phyloP scores from a whole-genome alignment of 1,140 invertebrate species.

The Limonius californicus region DNA sequence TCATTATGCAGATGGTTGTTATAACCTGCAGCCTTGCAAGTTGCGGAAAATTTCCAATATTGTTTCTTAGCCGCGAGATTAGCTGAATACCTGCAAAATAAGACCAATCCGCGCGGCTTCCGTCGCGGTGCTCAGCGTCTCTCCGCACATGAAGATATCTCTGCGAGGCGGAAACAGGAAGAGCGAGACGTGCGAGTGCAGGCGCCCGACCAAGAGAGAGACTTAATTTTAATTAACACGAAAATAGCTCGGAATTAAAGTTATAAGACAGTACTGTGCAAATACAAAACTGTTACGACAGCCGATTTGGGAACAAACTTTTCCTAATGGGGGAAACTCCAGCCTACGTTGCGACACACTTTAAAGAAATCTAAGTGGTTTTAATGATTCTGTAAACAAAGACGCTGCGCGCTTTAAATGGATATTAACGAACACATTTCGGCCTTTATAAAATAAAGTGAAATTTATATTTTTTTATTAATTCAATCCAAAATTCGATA shows the following conservation, averaged over 20 bases:
- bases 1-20: no score
- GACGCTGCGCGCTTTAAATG: no score
- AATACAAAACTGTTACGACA: neutral
- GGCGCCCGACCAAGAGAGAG: neutral
- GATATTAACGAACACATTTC: no score
- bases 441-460: no score
- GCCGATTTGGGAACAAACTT: no score
- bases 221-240: conserved; percentile 9
- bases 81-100: conserved; percentile 17
- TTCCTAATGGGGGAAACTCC: no score
- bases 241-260: conserved; percentile 6
- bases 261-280: neutral
- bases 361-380: no score
- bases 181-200: neutral
- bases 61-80: conserved; percentile 6
- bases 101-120: neutral
- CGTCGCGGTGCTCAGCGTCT: neutral
- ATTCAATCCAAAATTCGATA: no score
- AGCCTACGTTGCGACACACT: no score
- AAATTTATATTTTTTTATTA: no score
- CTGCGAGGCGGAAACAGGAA: neutral
- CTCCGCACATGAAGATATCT: neutral
- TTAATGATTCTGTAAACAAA: no score
- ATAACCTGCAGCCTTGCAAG: no score
- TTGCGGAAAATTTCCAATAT: conserved; percentile 2